phyloP scores from a whole-genome alignment of 1,140 invertebrate genomes.

The Lepidostoma basale region DNA sequence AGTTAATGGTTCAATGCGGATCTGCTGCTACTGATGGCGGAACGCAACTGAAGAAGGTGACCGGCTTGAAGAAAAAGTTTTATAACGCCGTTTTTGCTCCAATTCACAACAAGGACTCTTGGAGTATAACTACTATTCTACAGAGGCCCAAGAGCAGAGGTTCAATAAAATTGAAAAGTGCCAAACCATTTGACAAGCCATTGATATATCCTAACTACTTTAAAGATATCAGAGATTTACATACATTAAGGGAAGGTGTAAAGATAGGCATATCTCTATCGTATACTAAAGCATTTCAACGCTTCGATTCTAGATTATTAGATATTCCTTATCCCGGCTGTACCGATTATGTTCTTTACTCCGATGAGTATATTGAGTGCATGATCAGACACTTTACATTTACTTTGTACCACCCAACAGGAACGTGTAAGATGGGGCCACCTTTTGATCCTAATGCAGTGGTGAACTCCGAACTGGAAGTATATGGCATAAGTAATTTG shows the following conservation, averaged over 20 bases:
- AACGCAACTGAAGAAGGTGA: conserved; percentile 74
- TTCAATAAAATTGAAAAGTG: conserved; percentile 75
- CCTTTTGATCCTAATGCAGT: no score
- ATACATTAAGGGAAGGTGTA: no score
- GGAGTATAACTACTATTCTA: conserved; percentile 80
- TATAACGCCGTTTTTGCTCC: conserved; percentile 87
- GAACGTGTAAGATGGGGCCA: no score
- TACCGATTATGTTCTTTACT: no score
- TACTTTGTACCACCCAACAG: no score
- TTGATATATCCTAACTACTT: conserved; percentile 91
- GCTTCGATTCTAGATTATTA: conserved; percentile 79
- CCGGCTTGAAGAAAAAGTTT: conserved; percentile 77
- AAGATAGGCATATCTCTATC: conserved; percentile 72
- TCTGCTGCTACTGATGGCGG: conserved; percentile 81
- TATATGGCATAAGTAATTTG: no score
- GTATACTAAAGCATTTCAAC: conserved; percentile 77
- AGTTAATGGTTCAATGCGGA: conserved; percentile 84
- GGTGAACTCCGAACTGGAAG: no score
- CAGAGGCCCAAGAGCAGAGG: no score
- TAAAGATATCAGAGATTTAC: conserved; percentile 76
- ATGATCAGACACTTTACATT: no score
- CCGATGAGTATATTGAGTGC: no score
- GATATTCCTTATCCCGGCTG: conserved; percentile 79
- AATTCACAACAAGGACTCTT: conserved; percentile 76
- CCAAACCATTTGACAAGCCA: conserved; percentile 81